These are phyloP conservation scores for Poecilia latipinna DNA, from an alignment of 2,113 vertebrate genomes.

Conservation along the genomic window DNA sequence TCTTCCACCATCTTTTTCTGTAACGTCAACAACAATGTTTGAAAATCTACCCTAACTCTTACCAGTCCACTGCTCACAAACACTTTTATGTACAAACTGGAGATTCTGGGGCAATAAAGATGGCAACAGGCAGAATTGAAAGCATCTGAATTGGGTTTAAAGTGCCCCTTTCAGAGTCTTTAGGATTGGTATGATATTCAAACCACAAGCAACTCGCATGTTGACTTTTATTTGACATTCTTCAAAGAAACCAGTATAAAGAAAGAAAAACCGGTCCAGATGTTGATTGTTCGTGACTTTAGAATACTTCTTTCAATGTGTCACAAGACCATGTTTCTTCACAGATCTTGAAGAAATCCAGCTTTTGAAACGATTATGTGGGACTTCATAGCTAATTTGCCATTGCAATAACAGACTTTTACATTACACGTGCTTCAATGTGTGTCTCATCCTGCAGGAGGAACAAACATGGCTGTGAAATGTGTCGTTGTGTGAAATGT, in stretches of 20 bases:
- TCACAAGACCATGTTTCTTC: slow-evolving; percentile 29
- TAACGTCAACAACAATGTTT: slow-evolving; percentile 2
- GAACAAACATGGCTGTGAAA: slow-evolving; percentile 86
- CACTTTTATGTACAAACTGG: slow-evolving; percentile 18
- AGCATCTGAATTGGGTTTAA: slow-evolving; percentile 69
- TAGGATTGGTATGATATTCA: slow-evolving; percentile 50
- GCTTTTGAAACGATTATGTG: slow-evolving; percentile 4
- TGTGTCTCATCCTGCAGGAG: slow-evolving; percentile 66
- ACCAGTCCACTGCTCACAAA: slow-evolving; percentile 14
- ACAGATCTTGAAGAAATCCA: slow-evolving; percentile 7
- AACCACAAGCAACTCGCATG: slow-evolving; percentile 66
- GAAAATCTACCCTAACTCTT: slow-evolving; percentile 4
- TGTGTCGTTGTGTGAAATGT: slow-evolving; percentile 85
- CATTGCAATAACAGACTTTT: not conserved
- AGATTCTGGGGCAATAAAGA: slow-evolving; percentile 47
- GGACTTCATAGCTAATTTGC: slow-evolving; percentile 15
- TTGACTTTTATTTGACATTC: slow-evolving; percentile 73
- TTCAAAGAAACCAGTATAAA: slow-evolving; percentile 74
- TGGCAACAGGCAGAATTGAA: slow-evolving; percentile 53
- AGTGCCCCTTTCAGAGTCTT: slow-evolving; percentile 41
- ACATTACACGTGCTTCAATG: not conserved
- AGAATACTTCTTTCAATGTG: slow-evolving; percentile 62
- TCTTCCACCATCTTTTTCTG: not conserved
- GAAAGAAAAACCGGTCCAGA: slow-evolving; percentile 73
- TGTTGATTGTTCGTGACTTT: slow-evolving; percentile 62